Evolutionary conservation across 64 coral and sea anemone species (phyloP), one percentile per base, ranked within the genome.

Genomic region (Actinia tenebrosa): DNA sequence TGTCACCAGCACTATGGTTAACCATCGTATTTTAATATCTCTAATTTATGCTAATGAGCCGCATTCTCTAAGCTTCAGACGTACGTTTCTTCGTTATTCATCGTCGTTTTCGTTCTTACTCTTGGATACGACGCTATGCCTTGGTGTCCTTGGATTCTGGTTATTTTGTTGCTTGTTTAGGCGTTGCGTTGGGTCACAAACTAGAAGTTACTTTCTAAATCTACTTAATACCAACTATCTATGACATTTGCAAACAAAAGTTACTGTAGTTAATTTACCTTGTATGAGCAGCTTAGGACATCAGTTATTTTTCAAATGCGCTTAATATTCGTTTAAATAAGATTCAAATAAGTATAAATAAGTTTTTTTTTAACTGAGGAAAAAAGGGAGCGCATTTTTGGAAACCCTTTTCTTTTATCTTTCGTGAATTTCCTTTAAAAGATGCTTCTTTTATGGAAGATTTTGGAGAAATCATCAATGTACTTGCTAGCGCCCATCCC

Each of bases 401-500:
- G 1, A 64, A 64, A 64, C 16, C 5, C 3, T 64, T 63, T 63
- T 14, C 3, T 63, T 63, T 63, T 64, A 23, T 75, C 42, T 75
- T 42, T 10, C 10, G 11, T 30, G 27, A 75, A 16, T 75, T 75
- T 30, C 15, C 26, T 43, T 42, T 30, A 16, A 15, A 42, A 22
- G 2, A 10, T 26, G 7, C 13, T 30, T 75, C 26, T 30, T 75
- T 75, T 75, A 13, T 9, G 22, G 14, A 75, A 26, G 8, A 14
- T 75, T 75, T 42, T 11, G 7, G 3, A 42, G 10, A 75, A 75
- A 75, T 2, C 2, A 26, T 42, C 16, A 27, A 25, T 10, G 26
- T 75, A 75, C 69, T 30, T 75, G 69, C 42, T 75, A 30, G 23
- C 69, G 27, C 69, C 69, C 69, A 42, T 75, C 69, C 69, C 69